phyloP scores from a whole-genome alignment of 2,113 vertebrate genomes.

The human (Homo sapiens) region DNA sequence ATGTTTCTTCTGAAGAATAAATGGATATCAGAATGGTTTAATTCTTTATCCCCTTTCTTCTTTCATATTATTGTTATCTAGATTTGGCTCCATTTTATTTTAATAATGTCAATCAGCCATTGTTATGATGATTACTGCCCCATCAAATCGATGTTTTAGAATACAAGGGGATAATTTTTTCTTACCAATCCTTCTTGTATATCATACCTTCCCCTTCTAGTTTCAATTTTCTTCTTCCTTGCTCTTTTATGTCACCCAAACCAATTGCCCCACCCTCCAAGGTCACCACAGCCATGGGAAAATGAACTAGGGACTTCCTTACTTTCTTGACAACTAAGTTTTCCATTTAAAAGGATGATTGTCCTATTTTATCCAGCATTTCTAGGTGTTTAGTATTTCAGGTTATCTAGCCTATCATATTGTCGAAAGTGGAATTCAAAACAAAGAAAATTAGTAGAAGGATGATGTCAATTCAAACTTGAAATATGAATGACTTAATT shows the following conservation, averaged over 20 bases:
- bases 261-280: neutral
- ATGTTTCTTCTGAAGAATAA: neutral
- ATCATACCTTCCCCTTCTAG: neutral
- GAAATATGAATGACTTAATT: neutral
- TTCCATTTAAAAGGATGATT: neutral
- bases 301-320: neutral
- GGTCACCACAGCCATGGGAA: neutral
- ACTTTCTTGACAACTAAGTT: neutral
- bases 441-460: neutral
- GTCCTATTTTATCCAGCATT: neutral
- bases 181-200: neutral
- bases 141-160: neutral
- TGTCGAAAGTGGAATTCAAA: constrained; percentile 2
- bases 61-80: neutral
- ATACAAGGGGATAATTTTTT: neutral
- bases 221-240: neutral
- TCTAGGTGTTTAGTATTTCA: neutral
- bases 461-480: neutral
- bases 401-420: neutral
- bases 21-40: neutral
- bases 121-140: neutral
- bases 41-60: neutral
- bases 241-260: neutral
- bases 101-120: neutral
- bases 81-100: neutral